Evolutionary conservation across 2,888 invertebrate species (phyloP), one percentile per base, ranked within the genome.

Genomic region (Ferrisia virgata): DNA sequence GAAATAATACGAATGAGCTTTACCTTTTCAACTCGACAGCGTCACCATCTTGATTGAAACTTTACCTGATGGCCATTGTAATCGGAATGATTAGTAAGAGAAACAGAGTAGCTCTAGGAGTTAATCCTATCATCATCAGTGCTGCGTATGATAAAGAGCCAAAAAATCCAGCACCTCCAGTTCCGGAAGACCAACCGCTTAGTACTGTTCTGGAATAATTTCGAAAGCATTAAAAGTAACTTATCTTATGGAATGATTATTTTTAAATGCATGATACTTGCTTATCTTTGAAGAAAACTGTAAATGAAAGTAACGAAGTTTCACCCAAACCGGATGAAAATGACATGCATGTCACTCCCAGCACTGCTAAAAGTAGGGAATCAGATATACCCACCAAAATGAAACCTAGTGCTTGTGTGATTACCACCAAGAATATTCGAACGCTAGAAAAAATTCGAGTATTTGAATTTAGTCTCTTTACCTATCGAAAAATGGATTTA

Each of bases 141-240:
- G 91, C 90, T 9, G 94, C 93, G 88, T 96, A 96, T 0, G 93
- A 92, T 1, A 94, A 88, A 0, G 95, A 92, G 4, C 95, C 96
- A 86, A 94, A 91, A 81, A 96, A 90, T 58, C 96, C 96, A 80
- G 96, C 95, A 43, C 93, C 94, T 15, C 95, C 95, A 36, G 95
- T 96, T 11, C 96, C 96, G 3, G 95, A 95, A 22, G 95, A 94
- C 95, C 95, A 95, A 0, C 94, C 92, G 0, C 94, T 94, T 25
- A 96, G 91, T 0, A 93, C 93, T 88, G 93, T 92, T 88, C 94
- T 94, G 87, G 58, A 87, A n/a, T n/a, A 39, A 18, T n/a, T n/a
- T n/a, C n/a, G n/a, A n/a, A n/a, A n/a, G n/a, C n/a, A n/a, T n/a
- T n/a, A n/a, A n/a, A n/a, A n/a, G n/a, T n/a, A 78, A 36, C 15